Evolutionary conservation across 2,797 vertebrate genomes (phyloP).

Genomic region (Sebastes baramenuke): DNA sequence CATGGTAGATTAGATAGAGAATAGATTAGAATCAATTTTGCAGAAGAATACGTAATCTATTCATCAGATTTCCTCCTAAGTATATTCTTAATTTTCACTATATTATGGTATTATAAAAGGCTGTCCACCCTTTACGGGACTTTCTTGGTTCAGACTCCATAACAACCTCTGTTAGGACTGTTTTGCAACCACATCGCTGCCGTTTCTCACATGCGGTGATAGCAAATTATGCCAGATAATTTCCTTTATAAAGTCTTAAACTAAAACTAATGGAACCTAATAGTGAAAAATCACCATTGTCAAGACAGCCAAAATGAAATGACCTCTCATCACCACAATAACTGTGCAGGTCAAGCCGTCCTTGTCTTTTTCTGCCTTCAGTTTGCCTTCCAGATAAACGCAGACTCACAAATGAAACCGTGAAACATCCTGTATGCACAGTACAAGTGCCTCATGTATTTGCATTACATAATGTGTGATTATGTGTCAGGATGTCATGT

Average conservation of each 20-base stretch:
- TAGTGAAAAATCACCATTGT: slow-evolving; percentile 56
- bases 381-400: background rate
- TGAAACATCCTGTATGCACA: background rate
- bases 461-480: background rate
- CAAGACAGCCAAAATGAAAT: slow-evolving; percentile 34
- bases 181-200: background rate
- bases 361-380: slow-evolving; percentile 37
- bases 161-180: background rate
- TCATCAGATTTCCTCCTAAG: background rate
- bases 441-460: background rate
- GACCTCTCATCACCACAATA: slow-evolving; percentile 32
- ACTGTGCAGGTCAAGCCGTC: slow-evolving; percentile 44
- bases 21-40: background rate
- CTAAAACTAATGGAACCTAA: slow-evolving; percentile 59
- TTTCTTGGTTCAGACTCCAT: background rate
- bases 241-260: slow-evolving; percentile 51
- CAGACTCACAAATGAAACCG: background rate
- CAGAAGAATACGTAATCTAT: background rate
- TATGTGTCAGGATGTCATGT: background rate
- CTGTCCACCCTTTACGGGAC: background rate
- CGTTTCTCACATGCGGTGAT: slow-evolving; percentile 9
- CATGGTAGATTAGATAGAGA: background rate
- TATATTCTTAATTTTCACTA: background rate
- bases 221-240: slow-evolving; percentile 41
- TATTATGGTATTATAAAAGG: background rate